These are phyloP conservation scores for Premnoplex brunnescens DNA, from an alignment of 2,797 vertebrate species.

Conservation along the genomic window DNA sequence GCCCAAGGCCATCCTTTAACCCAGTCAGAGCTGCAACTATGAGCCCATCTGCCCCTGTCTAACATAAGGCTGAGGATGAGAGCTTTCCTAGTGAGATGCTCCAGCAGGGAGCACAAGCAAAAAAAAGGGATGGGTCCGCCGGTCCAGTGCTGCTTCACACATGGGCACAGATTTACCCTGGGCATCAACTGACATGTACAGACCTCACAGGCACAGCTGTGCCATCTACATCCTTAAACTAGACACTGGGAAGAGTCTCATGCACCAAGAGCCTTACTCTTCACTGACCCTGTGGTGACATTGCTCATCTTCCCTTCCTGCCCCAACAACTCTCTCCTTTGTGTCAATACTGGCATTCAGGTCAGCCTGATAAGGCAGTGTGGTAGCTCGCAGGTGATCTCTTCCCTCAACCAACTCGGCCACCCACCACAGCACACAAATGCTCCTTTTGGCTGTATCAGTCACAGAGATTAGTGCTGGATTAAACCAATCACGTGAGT, in stretches of 20 bases:
- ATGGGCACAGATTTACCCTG: background rate
- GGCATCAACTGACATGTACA: fast-evolving
- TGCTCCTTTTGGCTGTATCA: background rate
- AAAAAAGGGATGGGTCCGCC: background rate
- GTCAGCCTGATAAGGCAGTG: fast-evolving
- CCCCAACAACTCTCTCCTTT: background rate
- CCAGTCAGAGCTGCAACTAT: background rate
- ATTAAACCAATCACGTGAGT: background rate
- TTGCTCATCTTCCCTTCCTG: background rate
- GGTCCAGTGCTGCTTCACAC: background rate
- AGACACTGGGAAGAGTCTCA: background rate
- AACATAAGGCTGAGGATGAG: background rate
- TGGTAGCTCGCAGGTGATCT: fast-evolving
- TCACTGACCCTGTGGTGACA: background rate
- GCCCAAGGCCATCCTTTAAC: background rate
- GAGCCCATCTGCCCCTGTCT: background rate
- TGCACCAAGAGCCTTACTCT: background rate
- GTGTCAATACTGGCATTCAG: background rate
- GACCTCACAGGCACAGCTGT: background rate
- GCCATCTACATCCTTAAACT: background rate
- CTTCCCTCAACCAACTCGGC: background rate
- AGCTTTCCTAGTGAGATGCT: background rate
- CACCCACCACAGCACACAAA: background rate
- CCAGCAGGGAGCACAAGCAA: background rate
- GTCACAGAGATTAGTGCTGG: background rate